A percentile compares a stretch with the other conserved stretches of the same genome.
These are phyloP conservation scores for Sterrhoptilus dennistouni DNA, from an alignment of 2,113 vertebrate genomes.

Conservation along the genomic window DNA sequence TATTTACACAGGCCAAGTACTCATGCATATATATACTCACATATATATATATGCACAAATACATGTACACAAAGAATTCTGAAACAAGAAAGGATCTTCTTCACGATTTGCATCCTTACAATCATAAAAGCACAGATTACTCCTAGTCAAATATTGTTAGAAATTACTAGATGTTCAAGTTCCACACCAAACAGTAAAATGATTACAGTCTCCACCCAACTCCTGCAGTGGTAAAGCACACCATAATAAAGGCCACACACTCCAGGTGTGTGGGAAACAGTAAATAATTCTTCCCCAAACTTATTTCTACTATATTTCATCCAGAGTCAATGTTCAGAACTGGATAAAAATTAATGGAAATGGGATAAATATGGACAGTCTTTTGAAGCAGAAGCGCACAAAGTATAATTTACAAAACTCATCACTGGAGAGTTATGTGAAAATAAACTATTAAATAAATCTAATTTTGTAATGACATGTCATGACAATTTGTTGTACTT, in stretches of 20 bases:
- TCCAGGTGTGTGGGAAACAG: background rate
- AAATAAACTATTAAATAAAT: background rate
- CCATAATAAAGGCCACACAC: background rate
- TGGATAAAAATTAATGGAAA: background rate
- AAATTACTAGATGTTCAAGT: background rate
- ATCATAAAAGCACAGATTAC: background rate
- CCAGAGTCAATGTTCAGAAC: background rate
- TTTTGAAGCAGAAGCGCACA: background rate
- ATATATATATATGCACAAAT: background rate
- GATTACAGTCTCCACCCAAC: background rate
- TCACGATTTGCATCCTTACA: background rate
- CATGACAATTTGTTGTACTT: background rate
- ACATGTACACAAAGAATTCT: background rate
- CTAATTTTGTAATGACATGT: background rate
- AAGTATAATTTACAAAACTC: background rate
- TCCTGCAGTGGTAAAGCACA: fast-evolving
- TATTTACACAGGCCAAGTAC: background rate
- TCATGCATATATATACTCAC: background rate
- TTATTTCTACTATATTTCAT: background rate
- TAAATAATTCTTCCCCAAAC: background rate
- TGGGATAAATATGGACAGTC: background rate
- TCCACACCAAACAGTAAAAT: background rate
- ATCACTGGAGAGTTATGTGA: background rate
- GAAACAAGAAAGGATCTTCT: background rate
- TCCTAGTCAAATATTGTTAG: constrained; percentile 26